Base-by-base conservation (phyloP, 1,140 invertebrate species). In the Bombus picipes region DNA sequence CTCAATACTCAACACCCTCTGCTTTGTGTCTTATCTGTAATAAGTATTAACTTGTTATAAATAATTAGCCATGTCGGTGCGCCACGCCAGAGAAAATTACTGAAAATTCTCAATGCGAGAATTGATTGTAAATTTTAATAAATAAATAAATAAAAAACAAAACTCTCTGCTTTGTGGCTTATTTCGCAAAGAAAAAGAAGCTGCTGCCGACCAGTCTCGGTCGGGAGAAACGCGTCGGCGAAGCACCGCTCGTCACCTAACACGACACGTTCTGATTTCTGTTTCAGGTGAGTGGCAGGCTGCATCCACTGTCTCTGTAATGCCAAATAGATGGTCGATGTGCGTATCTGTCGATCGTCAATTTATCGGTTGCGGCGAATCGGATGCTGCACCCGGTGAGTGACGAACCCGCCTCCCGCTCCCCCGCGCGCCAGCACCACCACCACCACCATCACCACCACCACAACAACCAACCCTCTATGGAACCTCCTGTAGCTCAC, bases 281-380 rank as follows among this genome's bases (percentile, higher is more conserved):
- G 94, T 94, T 94, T 85, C 92, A 95, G 95, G 95, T 95, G 94
- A 95, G 95, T 95, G 92, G 94, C 94, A 94, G 93, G 92, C 93
- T 93, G 94, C 94, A 94, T 91, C 94, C 93, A 93, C 93, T 92
- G 93, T 94, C 93, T 94, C 92, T 94, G 93, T 95, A 95, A 95
- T 95, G 94, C 95, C 95, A 95, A 95, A 95, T 95, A 95, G 94
- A 93, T 94, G 89, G 90, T 95, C 94, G 94, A 95, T 95, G 94
- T 94, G 94, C 93, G 92, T 93, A 94, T 93, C 93, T 94, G 94
- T 94, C 93, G 94, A 94, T 94, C 93, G 94, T 95, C 93, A 94
- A 92, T 94, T 94, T 94, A 95, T 95, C 94, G 95, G 94, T 95
- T 94, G 95, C 93, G 95, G 95, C 95, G 93, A 94, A 93, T 92